Percentiles rank a stretch among this genome's conserved stretches.
Conservation (phyloP, 2,113 vertebrate species). For the Siniperca knerii region DNA sequence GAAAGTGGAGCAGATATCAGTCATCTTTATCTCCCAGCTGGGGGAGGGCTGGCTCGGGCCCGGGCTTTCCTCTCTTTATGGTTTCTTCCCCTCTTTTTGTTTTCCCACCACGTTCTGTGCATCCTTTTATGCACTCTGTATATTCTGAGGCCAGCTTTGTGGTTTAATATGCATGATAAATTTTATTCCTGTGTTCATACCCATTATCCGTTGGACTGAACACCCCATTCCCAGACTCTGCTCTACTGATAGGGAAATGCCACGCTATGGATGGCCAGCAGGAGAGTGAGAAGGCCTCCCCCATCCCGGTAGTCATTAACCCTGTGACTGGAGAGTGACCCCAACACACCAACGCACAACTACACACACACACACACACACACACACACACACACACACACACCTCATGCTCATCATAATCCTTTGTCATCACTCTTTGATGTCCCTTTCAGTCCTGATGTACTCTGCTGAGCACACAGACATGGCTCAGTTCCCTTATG, state of each 20-base stretch:
- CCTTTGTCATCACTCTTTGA: slow-evolving; percentile 62
- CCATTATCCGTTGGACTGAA: slow-evolving; percentile 80
- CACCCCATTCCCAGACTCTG: slow-evolving; percentile 56
- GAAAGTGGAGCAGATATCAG: slow-evolving; percentile 82
- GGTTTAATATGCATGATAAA: slow-evolving; percentile 86
- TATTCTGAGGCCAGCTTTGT: slow-evolving; percentile 80
- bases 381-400: slow-evolving; percentile 26
- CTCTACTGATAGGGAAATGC: slow-evolving; percentile 67
- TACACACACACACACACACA: slow-evolving; percentile 39
- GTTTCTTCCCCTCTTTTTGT: slow-evolving; percentile 79
- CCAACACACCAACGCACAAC: slow-evolving; percentile 46
- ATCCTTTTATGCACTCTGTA: slow-evolving; percentile 81
- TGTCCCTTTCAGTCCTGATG: slow-evolving; percentile 64
- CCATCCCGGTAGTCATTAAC: slow-evolving; percentile 77
- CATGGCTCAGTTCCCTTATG: slow-evolving; percentile 66
- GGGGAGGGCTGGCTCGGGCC: slow-evolving; percentile 73
- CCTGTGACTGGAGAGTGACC: slow-evolving; percentile 72
- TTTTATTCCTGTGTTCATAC: slow-evolving; percentile 83
- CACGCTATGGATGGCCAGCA: slow-evolving; percentile 52
- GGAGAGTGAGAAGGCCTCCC: slow-evolving; percentile 70
- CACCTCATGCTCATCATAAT: slow-evolving; percentile 60
- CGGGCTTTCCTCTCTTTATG: slow-evolving; percentile 79
- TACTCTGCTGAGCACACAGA: slow-evolving; percentile 69
- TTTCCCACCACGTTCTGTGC: slow-evolving; percentile 77
- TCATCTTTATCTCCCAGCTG: slow-evolving; percentile 85